These are phyloP conservation scores for Mungos mungo DNA, from an alignment of 2,113 vertebrate species.

Conservation along the genomic window DNA sequence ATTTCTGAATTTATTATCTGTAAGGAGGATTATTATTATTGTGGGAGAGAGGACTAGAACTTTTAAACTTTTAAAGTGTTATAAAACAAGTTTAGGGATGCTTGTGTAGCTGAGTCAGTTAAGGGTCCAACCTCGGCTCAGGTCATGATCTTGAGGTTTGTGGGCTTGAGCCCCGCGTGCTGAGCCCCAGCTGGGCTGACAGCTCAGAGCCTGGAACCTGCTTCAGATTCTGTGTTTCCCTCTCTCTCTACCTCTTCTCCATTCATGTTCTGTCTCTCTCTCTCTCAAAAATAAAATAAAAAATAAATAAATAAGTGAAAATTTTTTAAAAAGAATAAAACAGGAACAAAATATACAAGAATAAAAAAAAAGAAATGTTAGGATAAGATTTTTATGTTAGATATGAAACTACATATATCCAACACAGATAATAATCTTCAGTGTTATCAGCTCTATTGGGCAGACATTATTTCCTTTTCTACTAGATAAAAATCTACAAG, in stretches of 20 bases:
- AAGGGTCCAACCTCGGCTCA: too few species aligned
- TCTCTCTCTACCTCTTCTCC: too few species aligned
- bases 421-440: background rate
- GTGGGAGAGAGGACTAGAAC: background rate
- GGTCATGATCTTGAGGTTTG: too few species aligned
- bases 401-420: background rate
- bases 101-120: too few species aligned
- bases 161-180: too few species aligned
- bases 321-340: too few species aligned
- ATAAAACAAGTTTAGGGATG: background rate
- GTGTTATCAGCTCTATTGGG: background rate
- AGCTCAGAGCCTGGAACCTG: too few species aligned
- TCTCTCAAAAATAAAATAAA: background rate
- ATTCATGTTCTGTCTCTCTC: too few species aligned
- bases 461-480: background rate
- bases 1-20: background rate
- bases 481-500: background rate
- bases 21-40: background rate
- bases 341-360: background rate
- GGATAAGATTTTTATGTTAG: background rate
- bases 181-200: too few species aligned
- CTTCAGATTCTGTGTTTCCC: too few species aligned
- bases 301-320: too few species aligned
- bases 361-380: background rate
- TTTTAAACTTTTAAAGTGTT: background rate